Percentiles rank a stretch among this genome's conserved stretches.
Evolutionary conservation across 2,888 invertebrate species (phyloP).

Genomic region (Oxystoma pomonae): DNA sequence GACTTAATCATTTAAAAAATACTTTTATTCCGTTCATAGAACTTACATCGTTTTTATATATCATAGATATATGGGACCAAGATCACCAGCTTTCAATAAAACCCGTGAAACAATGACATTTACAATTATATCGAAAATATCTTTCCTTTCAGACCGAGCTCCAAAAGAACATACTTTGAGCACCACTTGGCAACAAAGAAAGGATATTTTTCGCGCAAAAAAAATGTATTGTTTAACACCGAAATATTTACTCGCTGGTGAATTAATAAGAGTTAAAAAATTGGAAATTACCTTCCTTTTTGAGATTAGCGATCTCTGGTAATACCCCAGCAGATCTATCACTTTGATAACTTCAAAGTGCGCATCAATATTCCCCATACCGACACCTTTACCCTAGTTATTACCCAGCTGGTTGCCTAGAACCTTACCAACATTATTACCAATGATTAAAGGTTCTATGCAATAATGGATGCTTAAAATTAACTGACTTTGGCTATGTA

Average conservation of each 20-base stretch:
- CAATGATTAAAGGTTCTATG: background rate
- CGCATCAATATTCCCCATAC: conserved; percentile 16
- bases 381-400: conserved; percentile 9
- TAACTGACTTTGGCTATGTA: conserved; percentile 17
- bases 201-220: conserved; percentile 12
- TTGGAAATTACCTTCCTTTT: conserved; percentile 55
- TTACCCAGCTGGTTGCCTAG: background rate
- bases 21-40: conserved; percentile 98
- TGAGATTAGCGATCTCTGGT: conserved; percentile 33
- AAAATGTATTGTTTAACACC: conserved; percentile 3
- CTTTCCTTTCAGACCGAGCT: conserved; percentile 31
- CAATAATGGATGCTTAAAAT: background rate
- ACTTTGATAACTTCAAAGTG: conserved; percentile 45
- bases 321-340: conserved; percentile 41
- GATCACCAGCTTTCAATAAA: conserved; percentile 43
- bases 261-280: conserved; percentile 44
- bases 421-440: background rate
- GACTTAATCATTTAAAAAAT: too few species aligned
- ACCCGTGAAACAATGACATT: conserved; percentile 22
- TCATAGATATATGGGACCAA: conserved; percentile 98
- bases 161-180: conserved; percentile 36
- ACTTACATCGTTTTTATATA: conserved; percentile 86
- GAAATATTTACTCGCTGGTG: conserved; percentile 41
- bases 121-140: conserved; percentile 10
- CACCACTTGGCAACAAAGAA: conserved; percentile 26